Evolutionary conservation across 2,113 vertebrate species (phyloP).

Genomic region (Albula glossodonta): DNA sequence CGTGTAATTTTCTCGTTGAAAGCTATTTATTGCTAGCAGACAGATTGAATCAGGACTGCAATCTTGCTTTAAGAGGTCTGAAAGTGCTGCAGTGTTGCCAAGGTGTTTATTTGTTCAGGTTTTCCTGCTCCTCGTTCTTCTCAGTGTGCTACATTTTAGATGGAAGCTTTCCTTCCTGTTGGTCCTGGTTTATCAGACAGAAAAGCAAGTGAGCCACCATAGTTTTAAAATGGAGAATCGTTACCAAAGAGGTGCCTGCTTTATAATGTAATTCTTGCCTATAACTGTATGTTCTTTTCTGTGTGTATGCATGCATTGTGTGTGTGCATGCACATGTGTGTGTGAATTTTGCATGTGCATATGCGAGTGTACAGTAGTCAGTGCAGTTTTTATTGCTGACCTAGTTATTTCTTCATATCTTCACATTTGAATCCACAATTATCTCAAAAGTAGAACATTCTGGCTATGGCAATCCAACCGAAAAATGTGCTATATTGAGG

Average conservation of each 20-base stretch:
- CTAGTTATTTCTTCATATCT: conserved; percentile 20
- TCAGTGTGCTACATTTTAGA: neutral
- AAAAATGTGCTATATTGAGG: neutral
- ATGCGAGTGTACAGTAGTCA: conserved; percentile 14
- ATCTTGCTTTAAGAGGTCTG: neutral
- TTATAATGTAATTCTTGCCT: too few relatives aligned
- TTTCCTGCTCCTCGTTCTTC: neutral
- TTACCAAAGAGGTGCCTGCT: neutral
- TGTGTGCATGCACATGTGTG: too few relatives aligned
- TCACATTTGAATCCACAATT: conserved; percentile 17
- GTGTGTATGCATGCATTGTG: neutral
- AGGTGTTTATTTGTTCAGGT: neutral
- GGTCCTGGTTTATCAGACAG: neutral
- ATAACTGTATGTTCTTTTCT: too few relatives aligned
- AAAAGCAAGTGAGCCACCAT: neutral
- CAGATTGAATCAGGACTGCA: too few relatives aligned
- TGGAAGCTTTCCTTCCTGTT: neutral
- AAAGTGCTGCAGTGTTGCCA: neutral
- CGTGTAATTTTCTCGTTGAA: too few relatives aligned
- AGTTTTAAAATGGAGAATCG: too few relatives aligned
- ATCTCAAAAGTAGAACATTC: neutral
- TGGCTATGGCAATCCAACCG: conserved; percentile 21
- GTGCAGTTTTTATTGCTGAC: conserved; percentile 18
- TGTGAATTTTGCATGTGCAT: neutral
- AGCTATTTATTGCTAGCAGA: too few relatives aligned